Conservation (phyloP, 2,113 vertebrate genomes). For the Otus sunia region DNA sequence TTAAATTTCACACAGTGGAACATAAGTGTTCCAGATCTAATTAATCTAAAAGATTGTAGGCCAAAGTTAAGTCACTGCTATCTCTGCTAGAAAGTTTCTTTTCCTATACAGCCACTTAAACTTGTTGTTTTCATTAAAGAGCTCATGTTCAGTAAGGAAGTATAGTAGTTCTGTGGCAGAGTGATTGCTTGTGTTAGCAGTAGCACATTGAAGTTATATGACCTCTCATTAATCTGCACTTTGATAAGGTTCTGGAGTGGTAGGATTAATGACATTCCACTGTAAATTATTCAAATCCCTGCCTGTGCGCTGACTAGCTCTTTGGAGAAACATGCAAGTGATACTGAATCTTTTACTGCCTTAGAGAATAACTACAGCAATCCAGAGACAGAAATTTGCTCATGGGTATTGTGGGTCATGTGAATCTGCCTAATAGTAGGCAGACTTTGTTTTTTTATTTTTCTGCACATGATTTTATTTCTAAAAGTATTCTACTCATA, state of each 20-base stretch:
- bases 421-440: background rate
- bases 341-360: background rate
- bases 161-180: background rate
- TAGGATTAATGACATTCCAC: constrained; percentile 37
- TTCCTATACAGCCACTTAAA: background rate
- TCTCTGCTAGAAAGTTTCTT: background rate
- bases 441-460: background rate
- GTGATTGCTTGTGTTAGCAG: background rate
- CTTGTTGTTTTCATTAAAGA: background rate
- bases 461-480: background rate
- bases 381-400: background rate
- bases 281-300: constrained; percentile 53
- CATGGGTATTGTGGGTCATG: background rate
- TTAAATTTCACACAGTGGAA: background rate
- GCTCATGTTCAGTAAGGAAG: background rate
- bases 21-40: background rate
- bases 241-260: constrained; percentile 33
- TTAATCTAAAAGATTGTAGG: background rate
- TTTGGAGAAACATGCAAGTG: constrained; percentile 1
- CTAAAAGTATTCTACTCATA: background rate
- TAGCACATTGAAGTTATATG: constrained; percentile 12
- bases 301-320: background rate
- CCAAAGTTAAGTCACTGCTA: background rate
- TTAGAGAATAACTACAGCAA: background rate
- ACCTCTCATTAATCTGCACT: constrained; percentile 53